These are phyloP conservation scores for Calliphora vomitoria DNA, from an alignment of 2,888 invertebrate genomes.

Conservation along the genomic window DNA sequence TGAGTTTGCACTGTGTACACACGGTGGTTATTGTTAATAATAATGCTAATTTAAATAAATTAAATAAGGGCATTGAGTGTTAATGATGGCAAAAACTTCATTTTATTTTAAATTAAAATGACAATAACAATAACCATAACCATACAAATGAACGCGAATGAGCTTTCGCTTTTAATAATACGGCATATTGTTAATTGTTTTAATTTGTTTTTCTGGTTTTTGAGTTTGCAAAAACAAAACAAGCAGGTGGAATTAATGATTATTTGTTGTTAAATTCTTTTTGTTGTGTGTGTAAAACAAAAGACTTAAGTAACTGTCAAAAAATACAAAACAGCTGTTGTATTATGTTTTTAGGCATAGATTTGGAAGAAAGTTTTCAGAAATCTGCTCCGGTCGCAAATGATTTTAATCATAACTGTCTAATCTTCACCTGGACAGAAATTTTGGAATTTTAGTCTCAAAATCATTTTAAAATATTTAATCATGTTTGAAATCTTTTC, in stretches of 20 bases:
- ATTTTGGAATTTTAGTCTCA: too few species aligned
- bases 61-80: constrained; percentile 60
- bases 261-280: constrained; percentile 29
- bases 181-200: constrained; percentile 26
- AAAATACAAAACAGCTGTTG: background rate
- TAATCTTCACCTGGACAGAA: too few species aligned
- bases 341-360: background rate
- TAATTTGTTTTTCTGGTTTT: constrained; percentile 39
- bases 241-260: constrained; percentile 36
- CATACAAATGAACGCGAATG: constrained; percentile 19
- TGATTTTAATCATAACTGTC: too few species aligned
- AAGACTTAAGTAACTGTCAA: constrained; percentile 62
- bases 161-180: constrained; percentile 63
- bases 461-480: too few species aligned
- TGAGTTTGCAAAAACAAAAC: constrained; percentile 11
- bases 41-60: constrained; percentile 68
- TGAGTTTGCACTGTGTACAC: constrained; percentile 28
- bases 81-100: constrained; percentile 18
- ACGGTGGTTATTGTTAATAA: constrained; percentile 26
- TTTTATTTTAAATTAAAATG: constrained; percentile 27
- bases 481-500: too few species aligned
- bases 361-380: background rate
- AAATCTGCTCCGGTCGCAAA: too few species aligned
- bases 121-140: constrained; percentile 21
- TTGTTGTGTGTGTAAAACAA: constrained; percentile 35